Evolutionary conservation across 2,113 vertebrate genomes (phyloP).

Genomic region (Falcunculus frontatus): DNA sequence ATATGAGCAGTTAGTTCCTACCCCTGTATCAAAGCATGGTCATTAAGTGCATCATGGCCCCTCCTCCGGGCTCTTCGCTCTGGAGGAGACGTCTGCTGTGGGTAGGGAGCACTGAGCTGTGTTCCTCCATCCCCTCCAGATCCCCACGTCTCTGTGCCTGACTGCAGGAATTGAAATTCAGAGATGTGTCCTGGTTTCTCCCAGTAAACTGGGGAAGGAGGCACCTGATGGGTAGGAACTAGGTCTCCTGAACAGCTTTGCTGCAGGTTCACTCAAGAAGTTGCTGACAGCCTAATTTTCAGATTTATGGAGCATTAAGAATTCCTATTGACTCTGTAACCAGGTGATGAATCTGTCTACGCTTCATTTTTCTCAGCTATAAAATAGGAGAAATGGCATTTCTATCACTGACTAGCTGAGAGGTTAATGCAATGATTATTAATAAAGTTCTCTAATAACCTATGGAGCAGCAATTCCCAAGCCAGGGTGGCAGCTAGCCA

Average conservation of each 20-base stretch:
- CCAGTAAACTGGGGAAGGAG: not conserved
- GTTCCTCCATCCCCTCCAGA: not conserved
- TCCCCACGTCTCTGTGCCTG: fast-evolving
- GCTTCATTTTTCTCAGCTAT: slow-evolving; percentile 17
- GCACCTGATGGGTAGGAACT: not conserved
- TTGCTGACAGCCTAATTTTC: slow-evolving; percentile 34
- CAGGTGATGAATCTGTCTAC: slow-evolving; percentile 19
- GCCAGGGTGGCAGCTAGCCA: not conserved
- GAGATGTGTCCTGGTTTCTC: not conserved
- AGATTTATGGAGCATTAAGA: slow-evolving; percentile 40
- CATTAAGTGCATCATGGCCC: not conserved
- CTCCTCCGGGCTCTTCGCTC: not conserved
- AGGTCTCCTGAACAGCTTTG: not conserved
- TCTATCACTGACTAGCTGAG: not conserved
- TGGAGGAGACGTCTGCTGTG: not conserved
- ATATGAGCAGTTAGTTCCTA: not conserved
- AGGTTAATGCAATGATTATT: slow-evolving; percentile 29
- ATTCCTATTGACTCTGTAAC: slow-evolving; percentile 16
- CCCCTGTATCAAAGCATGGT: not conserved
- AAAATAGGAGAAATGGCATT: slow-evolving; percentile 7
- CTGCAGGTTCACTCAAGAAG: not conserved
- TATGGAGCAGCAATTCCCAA: not conserved
- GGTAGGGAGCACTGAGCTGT: not conserved
- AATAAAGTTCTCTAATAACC: slow-evolving; percentile 26
- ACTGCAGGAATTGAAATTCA: not conserved